Percentiles rank a stretch among this genome's conserved stretches.
Evolutionary conservation across 2,888 invertebrate species (phyloP).

Genomic region (Arctia plantaginis): DNA sequence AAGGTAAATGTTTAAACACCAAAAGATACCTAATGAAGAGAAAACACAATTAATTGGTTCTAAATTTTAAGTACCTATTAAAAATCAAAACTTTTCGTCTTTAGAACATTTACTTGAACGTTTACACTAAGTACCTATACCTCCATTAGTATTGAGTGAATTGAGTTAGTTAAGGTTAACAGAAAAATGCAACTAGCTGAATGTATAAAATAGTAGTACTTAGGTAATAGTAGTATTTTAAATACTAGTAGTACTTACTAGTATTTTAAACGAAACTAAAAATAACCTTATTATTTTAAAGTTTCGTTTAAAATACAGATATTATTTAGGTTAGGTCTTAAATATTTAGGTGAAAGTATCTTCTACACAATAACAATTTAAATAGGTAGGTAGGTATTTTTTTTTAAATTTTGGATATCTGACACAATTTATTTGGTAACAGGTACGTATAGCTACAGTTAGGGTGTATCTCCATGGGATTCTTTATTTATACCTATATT

Average conservation of each 20-base stretch:
- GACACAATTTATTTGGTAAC: too few relatives aligned
- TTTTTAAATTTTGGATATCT: too few relatives aligned
- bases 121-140: not conserved
- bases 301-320: not conserved
- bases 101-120: not conserved
- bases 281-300: too few relatives aligned
- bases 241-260: too few relatives aligned
- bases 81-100: not conserved
- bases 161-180: not conserved
- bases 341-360: not conserved
- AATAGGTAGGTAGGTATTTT: too few relatives aligned
- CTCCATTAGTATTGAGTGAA: too few relatives aligned
- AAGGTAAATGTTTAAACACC: not conserved
- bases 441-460: too few relatives aligned
- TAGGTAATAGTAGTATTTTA: too few relatives aligned
- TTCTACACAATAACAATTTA: too few relatives aligned
- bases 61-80: not conserved
- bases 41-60: not conserved
- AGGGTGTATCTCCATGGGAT: too few relatives aligned
- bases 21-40: not conserved
- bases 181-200: not conserved
- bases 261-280: too few relatives aligned
- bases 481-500: too few relatives aligned
- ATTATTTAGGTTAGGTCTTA: not conserved
- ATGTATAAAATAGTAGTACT: not conserved